Conservation (phyloP, 2,888 invertebrate species). For the Plagiodera versicolora region DNA sequence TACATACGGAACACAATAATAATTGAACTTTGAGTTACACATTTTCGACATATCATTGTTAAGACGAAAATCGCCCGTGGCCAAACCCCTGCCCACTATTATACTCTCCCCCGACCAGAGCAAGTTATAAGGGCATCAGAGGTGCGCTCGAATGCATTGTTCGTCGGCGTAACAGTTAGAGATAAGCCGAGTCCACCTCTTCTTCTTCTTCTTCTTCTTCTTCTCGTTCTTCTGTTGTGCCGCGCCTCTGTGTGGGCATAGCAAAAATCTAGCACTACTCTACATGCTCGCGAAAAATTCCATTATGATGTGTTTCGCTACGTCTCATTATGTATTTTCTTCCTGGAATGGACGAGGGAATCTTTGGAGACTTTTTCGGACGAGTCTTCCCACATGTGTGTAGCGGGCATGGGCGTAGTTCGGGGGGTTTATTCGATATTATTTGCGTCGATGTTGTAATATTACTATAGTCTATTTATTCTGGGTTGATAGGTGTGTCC, state of each 20-base stretch:
- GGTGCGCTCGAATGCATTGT: neutral
- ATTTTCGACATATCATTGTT: constrained; percentile 1
- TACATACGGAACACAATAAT: neutral
- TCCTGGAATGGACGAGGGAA: neutral
- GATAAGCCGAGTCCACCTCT: neutral
- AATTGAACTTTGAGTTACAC: constrained; percentile 1
- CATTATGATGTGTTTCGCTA: neutral
- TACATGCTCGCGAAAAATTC: neutral
- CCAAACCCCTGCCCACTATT: neutral
- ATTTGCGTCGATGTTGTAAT: too few relatives aligned
- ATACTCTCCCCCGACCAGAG: neutral
- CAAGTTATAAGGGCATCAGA: constrained; percentile 4
- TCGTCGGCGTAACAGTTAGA: neutral
- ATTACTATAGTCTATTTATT: too few relatives aligned
- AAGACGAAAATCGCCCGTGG: neutral
- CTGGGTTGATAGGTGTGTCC: too few relatives aligned
- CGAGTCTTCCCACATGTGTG: neutral
- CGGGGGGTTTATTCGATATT: too few relatives aligned
- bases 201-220: neutral
- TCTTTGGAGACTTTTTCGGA: neutral
- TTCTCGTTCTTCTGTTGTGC: neutral
- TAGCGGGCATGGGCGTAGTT: too few relatives aligned
- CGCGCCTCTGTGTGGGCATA: neutral
- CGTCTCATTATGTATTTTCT: neutral
- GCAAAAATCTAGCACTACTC: neutral